phyloP scores from a whole-genome alignment of 2,888 invertebrate species.

The Anarsia innoxiella region DNA sequence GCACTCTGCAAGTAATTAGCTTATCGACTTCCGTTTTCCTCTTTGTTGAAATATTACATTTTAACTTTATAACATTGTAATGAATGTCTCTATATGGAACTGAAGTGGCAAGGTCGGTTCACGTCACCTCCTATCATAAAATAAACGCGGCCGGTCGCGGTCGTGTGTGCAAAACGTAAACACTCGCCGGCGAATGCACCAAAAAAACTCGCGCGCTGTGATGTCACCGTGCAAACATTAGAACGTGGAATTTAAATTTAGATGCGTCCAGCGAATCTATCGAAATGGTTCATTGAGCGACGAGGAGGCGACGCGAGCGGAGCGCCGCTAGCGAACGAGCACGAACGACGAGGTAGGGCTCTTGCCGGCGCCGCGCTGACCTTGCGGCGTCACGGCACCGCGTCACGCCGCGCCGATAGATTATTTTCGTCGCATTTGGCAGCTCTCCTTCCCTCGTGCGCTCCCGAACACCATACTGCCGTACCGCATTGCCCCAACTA shows the following conservation, averaged over 20 bases:
- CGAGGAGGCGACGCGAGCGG: conserved; percentile 69
- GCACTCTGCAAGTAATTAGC: too few species aligned
- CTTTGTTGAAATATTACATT: conserved; percentile 3
- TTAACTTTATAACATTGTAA: conserved; percentile 13
- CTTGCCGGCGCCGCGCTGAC: conserved; percentile 38
- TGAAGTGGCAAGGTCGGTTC: conserved; percentile 39
- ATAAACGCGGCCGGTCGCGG: conserved; percentile 40
- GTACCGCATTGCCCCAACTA: conserved; percentile 32
- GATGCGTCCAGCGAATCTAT: conserved; percentile 58
- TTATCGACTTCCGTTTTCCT: conserved; percentile 9
- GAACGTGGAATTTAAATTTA: conserved; percentile 65
- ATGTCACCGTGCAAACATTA: conserved; percentile 70
- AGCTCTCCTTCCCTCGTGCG: conserved; percentile 45
- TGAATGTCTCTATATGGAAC: conserved; percentile 24
- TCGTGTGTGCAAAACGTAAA: conserved; percentile 62
- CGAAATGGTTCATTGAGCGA: conserved; percentile 68
- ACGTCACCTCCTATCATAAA: conserved; percentile 40
- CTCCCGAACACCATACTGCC: conserved; percentile 36
- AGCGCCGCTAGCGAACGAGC: conserved; percentile 63
- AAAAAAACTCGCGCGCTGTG: conserved; percentile 59
- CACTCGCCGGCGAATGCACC: conserved; percentile 56
- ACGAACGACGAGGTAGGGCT: conserved; percentile 46
- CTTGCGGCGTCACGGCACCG: conserved; percentile 61
- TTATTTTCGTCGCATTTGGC: conserved; percentile 71
- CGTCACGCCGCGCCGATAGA: conserved; percentile 61